phyloP scores from a whole-genome alignment of 2,113 vertebrate species.

The Gorilla gorilla region DNA sequence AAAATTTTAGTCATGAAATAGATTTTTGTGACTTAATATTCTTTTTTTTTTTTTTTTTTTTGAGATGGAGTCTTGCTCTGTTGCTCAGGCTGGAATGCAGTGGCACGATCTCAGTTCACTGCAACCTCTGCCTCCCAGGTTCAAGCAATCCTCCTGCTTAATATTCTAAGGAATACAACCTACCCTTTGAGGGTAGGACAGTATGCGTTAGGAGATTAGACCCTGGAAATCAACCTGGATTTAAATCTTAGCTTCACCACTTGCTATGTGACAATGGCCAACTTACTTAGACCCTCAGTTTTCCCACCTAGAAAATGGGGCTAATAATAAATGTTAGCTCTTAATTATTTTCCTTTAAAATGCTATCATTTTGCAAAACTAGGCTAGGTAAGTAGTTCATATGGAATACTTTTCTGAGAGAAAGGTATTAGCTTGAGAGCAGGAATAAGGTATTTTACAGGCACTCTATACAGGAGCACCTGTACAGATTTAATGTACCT shows the following conservation, averaged over 20 bases:
- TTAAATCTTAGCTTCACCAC: not conserved
- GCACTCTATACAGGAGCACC: not conserved
- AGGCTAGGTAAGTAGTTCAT: not conserved
- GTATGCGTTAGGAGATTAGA: not conserved
- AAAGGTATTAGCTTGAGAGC: not conserved
- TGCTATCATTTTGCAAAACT: conserved; percentile 21
- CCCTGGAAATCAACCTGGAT: not conserved
- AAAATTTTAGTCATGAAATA: not conserved
- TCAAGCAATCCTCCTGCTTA: not conserved
- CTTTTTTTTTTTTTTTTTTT: no score
- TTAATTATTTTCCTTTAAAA: conserved; percentile 30
- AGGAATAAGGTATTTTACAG: not conserved
- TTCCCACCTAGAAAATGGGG: not conserved
- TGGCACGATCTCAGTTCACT: no score
- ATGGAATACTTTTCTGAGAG: not conserved
- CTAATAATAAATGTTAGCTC: not conserved
- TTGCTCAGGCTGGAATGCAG: no score
- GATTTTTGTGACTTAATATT: not conserved
- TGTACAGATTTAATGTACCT: not conserved
- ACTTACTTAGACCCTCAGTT: not conserved
- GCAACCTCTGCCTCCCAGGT: no score
- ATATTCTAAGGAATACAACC: not conserved
- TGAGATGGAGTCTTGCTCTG: no score
- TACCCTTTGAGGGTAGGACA: not conserved
- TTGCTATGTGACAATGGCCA: not conserved